phyloP scores from a whole-genome alignment of 2,113 vertebrate genomes.

The Hemiscyllium ocellatum region DNA sequence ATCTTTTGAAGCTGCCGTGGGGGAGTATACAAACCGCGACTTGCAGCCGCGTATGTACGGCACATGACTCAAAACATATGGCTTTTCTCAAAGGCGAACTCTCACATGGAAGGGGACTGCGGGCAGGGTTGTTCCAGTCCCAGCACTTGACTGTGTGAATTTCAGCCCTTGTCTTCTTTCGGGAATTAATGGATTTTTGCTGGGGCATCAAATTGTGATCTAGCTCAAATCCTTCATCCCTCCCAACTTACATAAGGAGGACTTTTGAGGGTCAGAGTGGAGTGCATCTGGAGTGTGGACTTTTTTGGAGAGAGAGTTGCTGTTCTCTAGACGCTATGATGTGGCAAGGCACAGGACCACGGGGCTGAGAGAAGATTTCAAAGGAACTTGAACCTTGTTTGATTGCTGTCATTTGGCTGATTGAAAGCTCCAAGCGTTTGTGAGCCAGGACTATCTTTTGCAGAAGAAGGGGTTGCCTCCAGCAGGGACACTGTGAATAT shows the following conservation, averaged over 20 bases:
- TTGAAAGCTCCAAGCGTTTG: neutral
- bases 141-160: neutral
- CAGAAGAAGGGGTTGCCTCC: too few relatives aligned
- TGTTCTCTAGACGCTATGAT: neutral
- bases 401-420: neutral
- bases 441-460: neutral
- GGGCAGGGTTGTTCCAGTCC: neutral
- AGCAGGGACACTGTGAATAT: neutral
- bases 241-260: neutral
- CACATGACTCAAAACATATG: conserved; percentile 16
- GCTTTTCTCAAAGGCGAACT: neutral
- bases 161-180: neutral
- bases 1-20: neutral
- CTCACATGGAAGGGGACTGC: neutral
- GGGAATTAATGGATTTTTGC: neutral
- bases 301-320: neutral
- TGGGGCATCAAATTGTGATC: neutral
- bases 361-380: neutral
- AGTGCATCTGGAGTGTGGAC: neutral
- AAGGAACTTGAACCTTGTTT: neutral
- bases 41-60: neutral
- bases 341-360: neutral
- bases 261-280: neutral
- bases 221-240: neutral
- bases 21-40: neutral